A percentile compares a stretch with the other conserved stretches of the same genome.
Evolutionary conservation across 1,140 invertebrate genomes (phyloP).

Genomic region (Drosophila dunni): DNA sequence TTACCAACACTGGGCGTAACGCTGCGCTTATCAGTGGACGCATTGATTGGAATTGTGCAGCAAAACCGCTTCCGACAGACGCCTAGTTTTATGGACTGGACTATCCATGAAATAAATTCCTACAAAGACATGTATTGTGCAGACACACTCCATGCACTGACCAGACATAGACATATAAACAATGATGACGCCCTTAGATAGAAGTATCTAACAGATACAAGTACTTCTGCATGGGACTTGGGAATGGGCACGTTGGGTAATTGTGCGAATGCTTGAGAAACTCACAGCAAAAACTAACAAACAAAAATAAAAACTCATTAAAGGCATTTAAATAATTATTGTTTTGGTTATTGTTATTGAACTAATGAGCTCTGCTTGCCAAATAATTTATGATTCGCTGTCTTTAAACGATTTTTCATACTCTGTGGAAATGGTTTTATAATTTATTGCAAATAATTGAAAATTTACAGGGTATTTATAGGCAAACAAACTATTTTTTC

Average conservation of each 20-base stretch:
- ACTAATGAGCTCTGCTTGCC: conserved; percentile 22
- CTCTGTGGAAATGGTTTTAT: not conserved
- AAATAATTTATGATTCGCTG: conserved; percentile 9
- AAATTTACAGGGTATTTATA: too few relatives aligned
- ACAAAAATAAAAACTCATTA: conserved; percentile 26
- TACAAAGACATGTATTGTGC: conserved; percentile 31
- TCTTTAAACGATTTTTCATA: not conserved
- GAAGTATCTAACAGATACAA: not conserved
- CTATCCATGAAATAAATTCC: conserved; percentile 3
- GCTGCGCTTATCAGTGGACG: conserved; percentile 66
- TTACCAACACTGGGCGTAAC: conserved; percentile 54
- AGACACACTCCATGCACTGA: conserved; percentile 23
- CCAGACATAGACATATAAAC: conserved; percentile 63
- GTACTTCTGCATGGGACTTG: not conserved
- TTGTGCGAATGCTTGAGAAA: conserved; percentile 27
- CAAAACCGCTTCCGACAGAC: conserved; percentile 54
- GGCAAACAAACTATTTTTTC: too few relatives aligned
- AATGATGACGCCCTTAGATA: conserved; percentile 51
- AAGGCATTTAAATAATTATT: conserved; percentile 37
- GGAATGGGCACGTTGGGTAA: conserved; percentile 11
- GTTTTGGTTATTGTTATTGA: conserved; percentile 10
- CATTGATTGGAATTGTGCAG: conserved; percentile 71
- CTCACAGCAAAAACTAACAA: not conserved
- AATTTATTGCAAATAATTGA: not conserved
- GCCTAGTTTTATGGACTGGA: conserved; percentile 52